Percentiles rank a stretch among this genome's conserved stretches.
phyloP scores from a whole-genome alignment of 2,797 vertebrate genomes.

The Sebastes hubbsi region DNA sequence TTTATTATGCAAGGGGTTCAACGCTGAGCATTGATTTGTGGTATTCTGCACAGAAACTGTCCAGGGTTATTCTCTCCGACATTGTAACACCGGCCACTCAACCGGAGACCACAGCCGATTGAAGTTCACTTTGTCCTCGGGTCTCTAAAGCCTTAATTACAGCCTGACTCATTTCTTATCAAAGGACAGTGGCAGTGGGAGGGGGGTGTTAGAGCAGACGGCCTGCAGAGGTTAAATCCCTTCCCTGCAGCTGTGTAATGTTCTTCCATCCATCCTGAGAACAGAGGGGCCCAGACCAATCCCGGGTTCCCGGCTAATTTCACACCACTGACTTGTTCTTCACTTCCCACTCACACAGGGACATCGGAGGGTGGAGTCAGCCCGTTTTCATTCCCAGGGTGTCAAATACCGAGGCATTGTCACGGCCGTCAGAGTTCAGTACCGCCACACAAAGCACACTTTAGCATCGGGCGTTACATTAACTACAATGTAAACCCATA shows the following conservation, averaged over 20 bases:
- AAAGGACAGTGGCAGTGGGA: slow-evolving; percentile 28
- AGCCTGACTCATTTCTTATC: slow-evolving; percentile 37
- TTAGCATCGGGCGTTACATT: too few species aligned
- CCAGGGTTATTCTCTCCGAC: neutral
- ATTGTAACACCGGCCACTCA: neutral
- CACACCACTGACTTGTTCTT: slow-evolving; percentile 3
- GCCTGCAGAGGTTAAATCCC: slow-evolving; percentile 42
- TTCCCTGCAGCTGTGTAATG: slow-evolving; percentile 18
- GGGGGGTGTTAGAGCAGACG: slow-evolving; percentile 14
- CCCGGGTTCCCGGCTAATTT: neutral
- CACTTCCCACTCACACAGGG: neutral
- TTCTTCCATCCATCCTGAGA: slow-evolving; percentile 30
- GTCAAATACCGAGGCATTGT: fast-evolving
- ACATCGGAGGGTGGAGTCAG: neutral
- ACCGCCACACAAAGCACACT: fast-evolving
- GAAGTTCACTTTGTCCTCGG: slow-evolving; percentile 36
- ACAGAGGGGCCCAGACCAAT: neutral
- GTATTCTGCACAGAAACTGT: neutral
- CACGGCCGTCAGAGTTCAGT: too few species aligned
- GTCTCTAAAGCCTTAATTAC: slow-evolving; percentile 49
- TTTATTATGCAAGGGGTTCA: slow-evolving; percentile 8
- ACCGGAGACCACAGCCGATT: slow-evolving; percentile 30
- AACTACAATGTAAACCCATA: too few species aligned
- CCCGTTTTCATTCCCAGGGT: too few species aligned
- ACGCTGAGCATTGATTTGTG: slow-evolving; percentile 28